A percentile compares a stretch with the other conserved stretches of the same genome.
phyloP scores from a whole-genome alignment of 1,140 invertebrate species.

The Lepidurus packardi region DNA sequence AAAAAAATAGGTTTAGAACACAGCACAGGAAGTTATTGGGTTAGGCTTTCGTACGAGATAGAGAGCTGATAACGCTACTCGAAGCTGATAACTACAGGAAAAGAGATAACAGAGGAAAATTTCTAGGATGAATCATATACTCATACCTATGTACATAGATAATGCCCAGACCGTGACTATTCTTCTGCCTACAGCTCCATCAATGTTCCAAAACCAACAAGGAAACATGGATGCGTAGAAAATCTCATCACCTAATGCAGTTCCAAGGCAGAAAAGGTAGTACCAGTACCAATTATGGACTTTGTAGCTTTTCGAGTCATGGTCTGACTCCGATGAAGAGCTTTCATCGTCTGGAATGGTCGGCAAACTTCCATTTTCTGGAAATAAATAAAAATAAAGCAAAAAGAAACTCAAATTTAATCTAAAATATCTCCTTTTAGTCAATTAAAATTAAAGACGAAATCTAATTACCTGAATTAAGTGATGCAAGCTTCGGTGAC shows the following conservation, averaged over 20 bases:
- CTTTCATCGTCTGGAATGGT: neutral
- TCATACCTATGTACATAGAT: conserved; percentile 72
- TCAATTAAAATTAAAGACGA: neutral
- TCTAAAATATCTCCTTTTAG: no score
- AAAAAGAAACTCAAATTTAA: neutral
- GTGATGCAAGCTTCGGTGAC: neutral
- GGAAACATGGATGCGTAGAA: conserved; percentile 84
- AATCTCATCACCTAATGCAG: conserved; percentile 76
- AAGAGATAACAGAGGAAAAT: neutral
- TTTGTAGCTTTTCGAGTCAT: conserved; percentile 44
- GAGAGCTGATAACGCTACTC: neutral
- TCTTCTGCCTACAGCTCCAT: conserved; percentile 69
- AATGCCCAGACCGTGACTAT: conserved; percentile 77
- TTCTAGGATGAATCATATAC: neutral
- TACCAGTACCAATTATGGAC: conserved; percentile 79
- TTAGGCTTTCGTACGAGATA: neutral
- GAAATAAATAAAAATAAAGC: neutral
- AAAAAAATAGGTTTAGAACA: conserved; percentile 34
- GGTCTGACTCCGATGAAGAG: conserved; percentile 39
- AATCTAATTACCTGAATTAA: neutral
- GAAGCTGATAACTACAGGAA: neutral
- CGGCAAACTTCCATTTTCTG: neutral
- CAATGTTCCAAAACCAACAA: conserved; percentile 88
- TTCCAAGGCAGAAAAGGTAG: conserved; percentile 75
- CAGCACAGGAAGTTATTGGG: neutral